Conservation (phyloP, 1,140 invertebrate genomes). For the Panulirus ornatus region DNA sequence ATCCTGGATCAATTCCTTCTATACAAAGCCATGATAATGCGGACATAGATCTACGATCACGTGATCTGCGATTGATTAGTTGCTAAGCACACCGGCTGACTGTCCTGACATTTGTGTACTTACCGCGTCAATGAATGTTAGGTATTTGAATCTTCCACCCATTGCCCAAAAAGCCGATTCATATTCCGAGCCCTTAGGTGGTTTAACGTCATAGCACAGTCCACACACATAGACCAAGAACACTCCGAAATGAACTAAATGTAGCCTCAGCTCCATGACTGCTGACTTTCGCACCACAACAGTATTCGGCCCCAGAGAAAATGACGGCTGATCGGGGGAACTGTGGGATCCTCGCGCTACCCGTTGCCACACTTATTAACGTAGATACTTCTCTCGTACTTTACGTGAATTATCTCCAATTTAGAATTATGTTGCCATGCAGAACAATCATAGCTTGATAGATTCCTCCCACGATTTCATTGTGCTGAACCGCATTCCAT, state of each 20-base stretch:
- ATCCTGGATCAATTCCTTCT: too few relatives aligned
- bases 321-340: background rate
- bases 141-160: conserved; percentile 37
- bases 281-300: conserved; percentile 4
- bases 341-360: too few relatives aligned
- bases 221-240: conserved; percentile 15
- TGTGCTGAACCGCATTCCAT: too few relatives aligned
- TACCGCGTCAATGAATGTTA: conserved; percentile 28
- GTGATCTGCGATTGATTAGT: too few relatives aligned
- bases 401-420: too few relatives aligned
- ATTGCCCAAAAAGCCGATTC: background rate
- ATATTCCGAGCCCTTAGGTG: conserved; percentile 23
- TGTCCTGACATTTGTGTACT: background rate
- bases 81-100: background rate
- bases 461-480: too few relatives aligned
- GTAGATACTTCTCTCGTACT: too few relatives aligned
- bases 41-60: too few relatives aligned
- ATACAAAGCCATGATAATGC: too few relatives aligned
- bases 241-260: conserved; percentile 10
- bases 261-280: conserved; percentile 8
- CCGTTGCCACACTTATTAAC: too few relatives aligned
- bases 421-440: too few relatives aligned
- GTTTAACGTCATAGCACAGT: conserved; percentile 37
- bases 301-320: background rate
- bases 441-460: too few relatives aligned